Evolutionary conservation across 2,888 invertebrate genomes (phyloP), one percentile per base, ranked within the genome.

Genomic region (Campoplex nolae): DNA sequence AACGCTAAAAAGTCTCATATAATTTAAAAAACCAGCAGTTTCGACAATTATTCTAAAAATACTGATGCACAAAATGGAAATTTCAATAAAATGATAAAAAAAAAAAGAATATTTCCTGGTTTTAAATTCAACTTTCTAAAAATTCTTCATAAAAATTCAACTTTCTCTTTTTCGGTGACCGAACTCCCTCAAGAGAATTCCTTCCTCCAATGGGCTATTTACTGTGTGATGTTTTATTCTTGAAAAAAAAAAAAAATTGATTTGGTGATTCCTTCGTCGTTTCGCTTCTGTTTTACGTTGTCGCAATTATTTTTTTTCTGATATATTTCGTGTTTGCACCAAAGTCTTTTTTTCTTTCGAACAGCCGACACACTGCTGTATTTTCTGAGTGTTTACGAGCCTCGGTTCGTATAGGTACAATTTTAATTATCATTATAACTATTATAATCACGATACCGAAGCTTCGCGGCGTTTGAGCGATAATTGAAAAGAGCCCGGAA

Each of bases 201-300:
- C 67, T 62, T 42, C 48, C 32, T 65, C 74, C 73, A 23, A 38
- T 76, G 42, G 42, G 54, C 65, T 58, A 32, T 28, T 71, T 73
- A 35, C 70, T 71, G 45, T 70, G 42, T 68, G 42, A 74, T 11
- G n/a, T 67, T 76, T 68, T 77, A 45, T 51, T 79, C 65, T 58
- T 51, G 32, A 75, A 42, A 67, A 67, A 23, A 23, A 23, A 23
- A 23, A 23, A 62, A 75, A 83, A 87, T 90, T 90, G 90, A 51
- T 70, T 71, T 79, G 73, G 67, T 79, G 78, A 86, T 70, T 80
- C 45, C 62, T 58, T 75, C 62, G 70, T 78, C 80, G 90, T 88
- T 87, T 89, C 79, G 92, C 93, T 93, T 92, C 78, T 84, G 78
- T 87, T 65, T 83, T 83, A 79, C 35, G 82, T 84, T 71, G 48